Evolutionary conservation across 1,140 invertebrate genomes (phyloP), one percentile per base, ranked within the genome.

Genomic region (Phocides pigmalion): DNA sequence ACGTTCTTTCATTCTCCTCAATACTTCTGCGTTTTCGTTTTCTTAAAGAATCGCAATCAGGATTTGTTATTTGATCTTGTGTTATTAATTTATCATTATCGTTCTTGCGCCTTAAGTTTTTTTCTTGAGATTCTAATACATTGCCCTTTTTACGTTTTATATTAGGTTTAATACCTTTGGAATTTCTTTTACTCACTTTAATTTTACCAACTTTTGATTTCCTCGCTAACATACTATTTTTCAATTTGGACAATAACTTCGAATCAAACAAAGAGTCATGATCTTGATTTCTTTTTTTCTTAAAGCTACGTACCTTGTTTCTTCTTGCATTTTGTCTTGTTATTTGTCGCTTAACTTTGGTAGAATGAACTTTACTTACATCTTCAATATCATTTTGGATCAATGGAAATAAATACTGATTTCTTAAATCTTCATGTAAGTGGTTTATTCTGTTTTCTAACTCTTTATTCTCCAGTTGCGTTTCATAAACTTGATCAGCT

Each of bases 381-480:
- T 16, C 12, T n/a, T 17, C 22, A 12, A 8, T 32, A n/a, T 25
- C 12, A 6, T 17, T 25, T 11, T 46, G 14, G 6, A 14, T 32
- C 8, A 14, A 12, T 42, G 16, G 39, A 39, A 70, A 74, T 37
- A 69, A 44, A 3, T 46, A 61, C 12, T 66, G 63, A 25, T 74
- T 47, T 37, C 67, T 64, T 20, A 81, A 77, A 50, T 81, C 70
- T 14, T 65, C 64, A 54, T 80, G 80, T 16, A 84, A 74, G 11
- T 49, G 66, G 16, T 74, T 47, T 8, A 85, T 67, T 47, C 72
- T 72, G 4, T 66, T 70, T 25, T 61, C 66, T 2, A 84, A 63
- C 15, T 37, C 61, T 25, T 50, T 41, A 51, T 71, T 71, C 16
- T 62, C 44, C 8, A 41, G 51, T 6, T 62, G 15, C n/a, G 19